Base-by-base conservation (phyloP, 2,888 invertebrate genomes). In the Bellardia bayeri region DNA sequence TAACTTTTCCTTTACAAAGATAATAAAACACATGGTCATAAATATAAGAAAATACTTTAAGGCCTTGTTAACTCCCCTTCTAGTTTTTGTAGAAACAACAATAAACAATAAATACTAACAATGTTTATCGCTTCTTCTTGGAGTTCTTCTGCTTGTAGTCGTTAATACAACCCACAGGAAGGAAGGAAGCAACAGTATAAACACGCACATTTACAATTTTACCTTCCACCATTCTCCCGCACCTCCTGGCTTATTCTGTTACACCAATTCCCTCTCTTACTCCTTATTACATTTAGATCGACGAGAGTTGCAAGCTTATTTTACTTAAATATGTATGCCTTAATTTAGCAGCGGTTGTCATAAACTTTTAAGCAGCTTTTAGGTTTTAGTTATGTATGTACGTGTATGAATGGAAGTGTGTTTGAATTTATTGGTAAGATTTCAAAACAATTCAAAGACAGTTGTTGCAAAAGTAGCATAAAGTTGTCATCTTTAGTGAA, bases 281-380 rank as follows among this genome's bases (percentile, higher is more conserved):
- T 61, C 5, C 11, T 11, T 61, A 13, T 14, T 61, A 30, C 13
- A 54, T 33, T 7, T 64, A 14, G 23, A 30, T 3, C 33, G 49
- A 54, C 6, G 14, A 45, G 33, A 54, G 30, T 72, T 82, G 42
- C 6, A 45, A 85, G 75, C 82, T 79, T 74, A 85, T 82, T 45
- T 75, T 88, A 72, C 82, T 86, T 79, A 79, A 86, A 74, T 86
- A 79, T 82, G 69, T 79, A 79, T 45, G 37, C 61, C 72, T 72
- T 72, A 84, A 87, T 87, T 83, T 79, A 69, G 76, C 80, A 81
- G 87, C 14, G 83, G 75, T 84, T 81, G 87, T 74, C 68, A 79
- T 79, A 86, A 82, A 86, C 82, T 82, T 82, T 82, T 79, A 69
- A 86, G 82, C 74, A 75, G 86, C 82, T 82, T 86, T 86, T 74